Conservation (phyloP, 2,113 vertebrate species). For the Mastomys natalensis region DNA sequence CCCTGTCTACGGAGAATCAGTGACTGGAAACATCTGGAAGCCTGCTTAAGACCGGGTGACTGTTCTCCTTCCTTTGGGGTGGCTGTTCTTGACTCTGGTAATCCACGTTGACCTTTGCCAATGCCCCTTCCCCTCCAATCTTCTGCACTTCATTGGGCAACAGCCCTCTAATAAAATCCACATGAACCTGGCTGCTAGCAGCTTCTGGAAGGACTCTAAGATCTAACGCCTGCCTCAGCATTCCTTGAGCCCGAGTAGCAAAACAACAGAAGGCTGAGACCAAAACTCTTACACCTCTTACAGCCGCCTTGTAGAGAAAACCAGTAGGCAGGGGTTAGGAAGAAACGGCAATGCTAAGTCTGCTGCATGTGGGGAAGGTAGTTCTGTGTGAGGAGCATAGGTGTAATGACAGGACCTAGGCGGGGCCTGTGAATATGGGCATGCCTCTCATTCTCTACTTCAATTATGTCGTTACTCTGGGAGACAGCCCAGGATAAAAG, state of each 20-base stretch:
- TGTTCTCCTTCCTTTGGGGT: constrained; percentile 45
- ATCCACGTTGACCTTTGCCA: constrained; percentile 70
- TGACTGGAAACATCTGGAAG: constrained; percentile 79
- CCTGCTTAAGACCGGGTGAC: constrained; percentile 35
- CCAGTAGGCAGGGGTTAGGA: neutral
- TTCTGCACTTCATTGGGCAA: constrained; percentile 67
- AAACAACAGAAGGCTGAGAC: constrained; percentile 57
- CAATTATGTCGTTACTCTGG: neutral
- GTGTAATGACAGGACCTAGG: neutral
- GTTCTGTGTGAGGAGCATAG: neutral
- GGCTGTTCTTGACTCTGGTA: constrained; percentile 66
- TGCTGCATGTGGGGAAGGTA: constrained; percentile 8
- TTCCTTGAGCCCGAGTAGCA: constrained; percentile 70
- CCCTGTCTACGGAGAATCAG: constrained; percentile 71
- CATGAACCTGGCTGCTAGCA: constrained; percentile 72
- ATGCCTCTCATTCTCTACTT: neutral
- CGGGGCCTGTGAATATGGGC: neutral
- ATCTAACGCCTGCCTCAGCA: constrained; percentile 71
- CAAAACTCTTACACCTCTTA: constrained; percentile 53
- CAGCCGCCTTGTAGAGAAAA: neutral
- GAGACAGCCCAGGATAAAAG: neutral
- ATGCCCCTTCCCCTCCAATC: constrained; percentile 66
- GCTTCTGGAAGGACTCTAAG: constrained; percentile 72
- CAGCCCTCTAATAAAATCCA: constrained; percentile 71
- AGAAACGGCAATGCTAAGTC: neutral